These are phyloP conservation scores for Altica lythri DNA, from an alignment of 2,888 invertebrate genomes.

Conservation along the genomic window DNA sequence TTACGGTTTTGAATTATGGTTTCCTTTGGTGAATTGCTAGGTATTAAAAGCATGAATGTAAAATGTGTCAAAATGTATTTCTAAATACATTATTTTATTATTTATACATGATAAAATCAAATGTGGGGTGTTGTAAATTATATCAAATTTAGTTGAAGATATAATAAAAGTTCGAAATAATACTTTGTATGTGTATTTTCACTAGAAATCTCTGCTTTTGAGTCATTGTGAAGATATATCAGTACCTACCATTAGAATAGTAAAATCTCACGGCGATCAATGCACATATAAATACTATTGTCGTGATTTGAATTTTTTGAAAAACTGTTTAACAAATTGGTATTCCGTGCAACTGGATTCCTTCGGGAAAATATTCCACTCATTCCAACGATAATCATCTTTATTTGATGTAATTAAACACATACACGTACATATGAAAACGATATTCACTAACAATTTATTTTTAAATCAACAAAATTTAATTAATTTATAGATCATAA, in stretches of 20 bases:
- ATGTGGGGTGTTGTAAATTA: no score
- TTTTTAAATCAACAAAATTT: conserved; percentile 12
- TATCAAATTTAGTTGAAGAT: no score
- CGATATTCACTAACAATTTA: no score
- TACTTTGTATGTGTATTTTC: conserved; percentile 17
- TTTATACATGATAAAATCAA: no score
- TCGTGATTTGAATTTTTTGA: conserved; percentile 41
- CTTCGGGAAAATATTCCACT: conserved; percentile 38
- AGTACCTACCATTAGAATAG: conserved; percentile 21
- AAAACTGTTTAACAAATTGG: conserved; percentile 44
- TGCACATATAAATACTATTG: conserved; percentile 37
- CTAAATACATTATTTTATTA: conserved; percentile 13
- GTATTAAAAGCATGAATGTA: conserved; percentile 13
- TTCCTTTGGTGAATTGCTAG: conserved; percentile 7
- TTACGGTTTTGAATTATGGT: conserved; percentile 5
- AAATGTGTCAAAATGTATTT: conserved; percentile 9
- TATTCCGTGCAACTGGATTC: conserved; percentile 44
- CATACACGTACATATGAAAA: no score
- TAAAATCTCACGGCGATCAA: conserved; percentile 35
- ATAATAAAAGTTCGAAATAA: no score
- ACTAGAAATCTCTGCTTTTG: conserved; percentile 6
- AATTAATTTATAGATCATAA: conserved; percentile 19
- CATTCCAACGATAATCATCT: conserved; percentile 37
- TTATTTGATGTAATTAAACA: conserved; percentile 35
- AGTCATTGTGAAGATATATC: conserved; percentile 15